Conservation (phyloP, 92 coral and sea anemone genomes). For the Anthopleura xanthogrammica region DNA sequence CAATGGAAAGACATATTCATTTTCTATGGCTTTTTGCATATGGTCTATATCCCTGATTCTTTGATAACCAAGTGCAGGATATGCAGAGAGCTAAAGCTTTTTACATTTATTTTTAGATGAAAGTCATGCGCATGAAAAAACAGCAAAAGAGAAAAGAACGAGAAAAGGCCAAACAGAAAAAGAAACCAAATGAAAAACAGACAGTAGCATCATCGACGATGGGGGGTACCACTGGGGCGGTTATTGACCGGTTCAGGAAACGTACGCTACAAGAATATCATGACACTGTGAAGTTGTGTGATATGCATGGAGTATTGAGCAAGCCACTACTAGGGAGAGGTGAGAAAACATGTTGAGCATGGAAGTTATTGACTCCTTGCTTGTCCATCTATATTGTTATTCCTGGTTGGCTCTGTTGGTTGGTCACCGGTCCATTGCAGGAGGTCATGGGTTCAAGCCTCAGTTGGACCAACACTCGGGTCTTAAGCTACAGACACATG, state of each 20-base stretch:
- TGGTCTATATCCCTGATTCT: too few species aligned
- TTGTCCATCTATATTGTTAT: too few species aligned
- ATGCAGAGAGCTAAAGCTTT: too few species aligned
- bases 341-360: slow-evolving; percentile 15
- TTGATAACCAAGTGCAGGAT: too few species aligned
- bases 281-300: slow-evolving; percentile 78
- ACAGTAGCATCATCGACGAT: slow-evolving; percentile 76
- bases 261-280: slow-evolving; percentile 77
- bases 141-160: slow-evolving; percentile 85
- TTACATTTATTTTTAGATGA: slow-evolving; percentile 46
- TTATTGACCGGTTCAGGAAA: slow-evolving; percentile 76
- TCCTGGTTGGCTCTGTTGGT: too few species aligned
- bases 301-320: slow-evolving; percentile 90
- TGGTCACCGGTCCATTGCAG: too few species aligned
- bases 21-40: too few species aligned
- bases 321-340: slow-evolving; percentile 80
- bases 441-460: too few species aligned
- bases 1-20: too few species aligned
- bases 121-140: slow-evolving; percentile 75
- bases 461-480: too few species aligned
- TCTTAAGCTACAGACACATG: too few species aligned
- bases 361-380: too few species aligned
- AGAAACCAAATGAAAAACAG: slow-evolving; percentile 60
- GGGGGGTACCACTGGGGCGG: slow-evolving; percentile 77
- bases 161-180: slow-evolving; percentile 81